A percentile compares a stretch with the other conserved stretches of the same genome.
phyloP scores from a whole-genome alignment of 1,140 invertebrate genomes.

The Bicyclus anynana region DNA sequence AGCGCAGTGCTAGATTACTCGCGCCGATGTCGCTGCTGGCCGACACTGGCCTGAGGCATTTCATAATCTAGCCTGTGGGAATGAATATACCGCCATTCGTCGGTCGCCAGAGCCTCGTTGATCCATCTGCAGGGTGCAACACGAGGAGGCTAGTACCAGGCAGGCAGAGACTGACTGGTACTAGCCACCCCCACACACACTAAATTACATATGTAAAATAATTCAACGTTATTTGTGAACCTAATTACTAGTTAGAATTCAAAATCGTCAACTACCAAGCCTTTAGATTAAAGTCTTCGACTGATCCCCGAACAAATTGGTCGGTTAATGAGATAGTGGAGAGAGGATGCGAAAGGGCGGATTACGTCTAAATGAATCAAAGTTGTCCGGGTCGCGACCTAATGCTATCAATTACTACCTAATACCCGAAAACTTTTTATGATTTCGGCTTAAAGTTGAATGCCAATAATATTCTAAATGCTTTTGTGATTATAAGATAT shows the following conservation, averaged over 20 bases:
- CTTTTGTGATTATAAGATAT: not conserved
- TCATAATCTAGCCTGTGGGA: too few relatives aligned
- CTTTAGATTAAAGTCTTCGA: conserved; percentile 57
- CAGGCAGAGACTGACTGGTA: too few relatives aligned
- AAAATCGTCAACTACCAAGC: conserved; percentile 34
- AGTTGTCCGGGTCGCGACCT: conserved; percentile 37
- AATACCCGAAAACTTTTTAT: conserved; percentile 14
- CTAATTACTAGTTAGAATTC: not conserved
- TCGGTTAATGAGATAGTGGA: conserved; percentile 62
- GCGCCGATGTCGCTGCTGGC: too few relatives aligned
- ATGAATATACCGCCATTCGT: too few relatives aligned
- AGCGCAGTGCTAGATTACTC: too few relatives aligned
- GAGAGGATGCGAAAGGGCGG: conserved; percentile 33
- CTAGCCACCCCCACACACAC: not conserved
- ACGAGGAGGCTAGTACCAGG: too few relatives aligned
- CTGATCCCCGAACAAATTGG: conserved; percentile 63
- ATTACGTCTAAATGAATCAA: conserved; percentile 66
- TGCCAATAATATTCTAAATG: not conserved
- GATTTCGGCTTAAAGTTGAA: not conserved
- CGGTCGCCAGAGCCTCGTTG: too few relatives aligned
- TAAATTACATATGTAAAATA: not conserved
- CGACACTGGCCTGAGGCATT: too few relatives aligned
- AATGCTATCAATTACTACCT: conserved; percentile 32
- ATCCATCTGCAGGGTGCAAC: too few relatives aligned
- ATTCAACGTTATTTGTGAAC: too few relatives aligned